These are phyloP conservation scores for Adineta ricciae DNA, from an alignment of 2,888 invertebrate species.

Conservation along the genomic window DNA sequence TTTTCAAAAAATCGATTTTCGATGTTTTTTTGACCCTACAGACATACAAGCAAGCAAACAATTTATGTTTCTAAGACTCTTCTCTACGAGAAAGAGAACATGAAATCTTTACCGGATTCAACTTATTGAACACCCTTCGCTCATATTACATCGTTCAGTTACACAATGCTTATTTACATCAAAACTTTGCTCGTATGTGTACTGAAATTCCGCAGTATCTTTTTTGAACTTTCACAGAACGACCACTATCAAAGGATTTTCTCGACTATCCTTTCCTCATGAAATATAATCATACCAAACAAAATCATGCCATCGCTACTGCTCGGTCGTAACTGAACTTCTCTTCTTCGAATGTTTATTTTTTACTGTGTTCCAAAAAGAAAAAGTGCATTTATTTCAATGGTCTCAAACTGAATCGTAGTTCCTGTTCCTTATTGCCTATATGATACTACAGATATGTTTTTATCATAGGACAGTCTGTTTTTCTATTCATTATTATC, in stretches of 20 bases:
- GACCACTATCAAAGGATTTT: background rate
- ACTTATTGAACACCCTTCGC: background rate
- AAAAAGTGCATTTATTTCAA: too few relatives aligned
- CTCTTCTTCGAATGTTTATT: too few relatives aligned
- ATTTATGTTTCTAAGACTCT: too few relatives aligned
- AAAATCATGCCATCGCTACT: background rate
- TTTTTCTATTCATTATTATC: background rate
- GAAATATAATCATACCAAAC: background rate
- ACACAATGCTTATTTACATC: background rate
- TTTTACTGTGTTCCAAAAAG: too few relatives aligned
- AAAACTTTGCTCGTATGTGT: background rate
- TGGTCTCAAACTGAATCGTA: too few relatives aligned
- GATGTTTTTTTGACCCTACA: too few relatives aligned
- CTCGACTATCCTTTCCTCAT: background rate
- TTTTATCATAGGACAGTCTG: background rate
- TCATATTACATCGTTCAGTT: slow-evolving; percentile 10
- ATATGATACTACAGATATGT: background rate
- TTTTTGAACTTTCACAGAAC: background rate
- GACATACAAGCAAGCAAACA: too few relatives aligned
- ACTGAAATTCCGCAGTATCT: slow-evolving; percentile 16
- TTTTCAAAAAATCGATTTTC: too few relatives aligned
- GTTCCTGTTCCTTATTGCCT: too few relatives aligned
- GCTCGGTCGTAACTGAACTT: too few relatives aligned
- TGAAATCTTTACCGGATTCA: background rate
- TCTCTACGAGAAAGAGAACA: slow-evolving; percentile 17